Evolutionary conservation across 1,140 invertebrate species (phyloP), one percentile per base, ranked within the genome.

Genomic region (Aradophagus sp.): DNA sequence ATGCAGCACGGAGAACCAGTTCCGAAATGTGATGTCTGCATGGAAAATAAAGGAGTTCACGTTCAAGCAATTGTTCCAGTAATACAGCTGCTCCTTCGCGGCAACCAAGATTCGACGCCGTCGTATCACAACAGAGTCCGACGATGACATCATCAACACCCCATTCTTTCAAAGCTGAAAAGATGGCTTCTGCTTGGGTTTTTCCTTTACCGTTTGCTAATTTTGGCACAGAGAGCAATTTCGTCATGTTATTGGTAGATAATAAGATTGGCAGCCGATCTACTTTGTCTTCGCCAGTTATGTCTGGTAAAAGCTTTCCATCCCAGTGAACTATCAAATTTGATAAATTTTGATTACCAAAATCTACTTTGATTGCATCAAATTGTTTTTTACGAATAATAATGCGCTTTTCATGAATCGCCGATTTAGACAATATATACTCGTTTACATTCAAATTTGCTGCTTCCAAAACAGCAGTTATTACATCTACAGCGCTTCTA

Each of bases 21-120:
- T 63, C 59, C 8, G 14, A 53, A 53, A 63, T 53, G 29, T 63
- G 59, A 13, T 53, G 59, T 31, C 59, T 16, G 17, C 48, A 63
- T 8, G 59, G 47, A 27, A 53, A 53, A n/a, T 17, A 23, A 4
- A 23, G 8, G 4, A 23, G 8, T 23, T 23, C 8, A 5, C 8
- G 4, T 8, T 5, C 20, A n/a, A 23, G 20, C 8, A 23, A 23
- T 5, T 53, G 31, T 47, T 53, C 48, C 41, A 47, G 16, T 52
- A 45, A 32, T 45, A 63, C 39, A 34, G 32, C 48, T 39, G 35
- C 48, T 52, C 35, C 48, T 17, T 39, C 16, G 23, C 23, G 23
- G 26, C n/a, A 19, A n/a, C 48, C 48, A 39, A 53, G 16, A 53
- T 53, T 39, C n/a, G 48, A 1, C 8, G 35, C 26, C 7, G 47